These are phyloP conservation scores for Ophion costatus DNA, from an alignment of 2,888 invertebrate genomes.

Conservation along the genomic window DNA sequence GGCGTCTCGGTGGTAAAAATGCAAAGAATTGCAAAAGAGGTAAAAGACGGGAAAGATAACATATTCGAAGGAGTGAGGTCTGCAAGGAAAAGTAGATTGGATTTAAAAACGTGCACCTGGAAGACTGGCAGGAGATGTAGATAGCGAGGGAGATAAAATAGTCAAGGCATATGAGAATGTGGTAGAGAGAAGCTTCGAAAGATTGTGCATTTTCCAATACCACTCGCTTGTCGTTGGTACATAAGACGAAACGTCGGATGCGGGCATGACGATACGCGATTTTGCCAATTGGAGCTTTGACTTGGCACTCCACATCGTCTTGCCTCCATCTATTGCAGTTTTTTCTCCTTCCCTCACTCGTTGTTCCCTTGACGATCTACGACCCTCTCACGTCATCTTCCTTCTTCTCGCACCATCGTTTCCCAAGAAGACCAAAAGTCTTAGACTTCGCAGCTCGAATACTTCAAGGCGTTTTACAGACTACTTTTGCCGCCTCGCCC, in stretches of 20 bases:
- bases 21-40: background rate
- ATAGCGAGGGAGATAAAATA: constrained; percentile 28
- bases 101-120: constrained; percentile 40
- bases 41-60: background rate
- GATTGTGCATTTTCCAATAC: constrained; percentile 46
- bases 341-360: background rate
- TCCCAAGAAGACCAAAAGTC: constrained; percentile 29
- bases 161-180: background rate
- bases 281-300: constrained; percentile 77
- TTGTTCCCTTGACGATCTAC: background rate
- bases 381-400: constrained; percentile 18
- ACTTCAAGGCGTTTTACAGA: constrained; percentile 51
- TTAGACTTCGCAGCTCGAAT: constrained; percentile 11
- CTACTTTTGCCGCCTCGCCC: constrained; percentile 30
- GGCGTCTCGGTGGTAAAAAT: constrained; percentile 14
- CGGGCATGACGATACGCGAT: constrained; percentile 77
- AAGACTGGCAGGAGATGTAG: constrained; percentile 35
- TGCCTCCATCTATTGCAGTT: constrained; percentile 24
- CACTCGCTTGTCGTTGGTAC: constrained; percentile 47
- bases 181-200: constrained; percentile 44
- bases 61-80: background rate
- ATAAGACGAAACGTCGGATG: constrained; percentile 44
- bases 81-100: constrained; percentile 8
- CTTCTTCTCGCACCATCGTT: constrained; percentile 17
- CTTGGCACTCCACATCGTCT: constrained; percentile 65